A percentile compares a stretch with the other conserved stretches of the same genome.
phyloP scores from a whole-genome alignment of 2,888 invertebrate genomes.

The Drosophila nr. fundita region DNA sequence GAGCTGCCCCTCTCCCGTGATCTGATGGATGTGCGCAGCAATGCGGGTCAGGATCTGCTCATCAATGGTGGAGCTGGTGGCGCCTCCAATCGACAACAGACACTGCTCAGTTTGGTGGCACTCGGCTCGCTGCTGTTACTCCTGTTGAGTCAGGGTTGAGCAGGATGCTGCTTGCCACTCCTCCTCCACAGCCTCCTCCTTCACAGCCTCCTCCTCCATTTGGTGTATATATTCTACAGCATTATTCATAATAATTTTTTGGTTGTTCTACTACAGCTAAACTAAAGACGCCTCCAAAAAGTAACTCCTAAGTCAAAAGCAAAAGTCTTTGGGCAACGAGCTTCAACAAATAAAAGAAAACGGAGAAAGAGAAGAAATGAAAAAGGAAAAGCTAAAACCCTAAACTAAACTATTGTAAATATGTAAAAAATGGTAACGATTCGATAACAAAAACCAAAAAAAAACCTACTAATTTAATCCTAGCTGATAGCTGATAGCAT shows the following conservation, averaged over 20 bases:
- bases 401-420: conserved; percentile 66
- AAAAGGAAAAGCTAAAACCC: conserved; percentile 27
- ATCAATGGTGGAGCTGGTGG: conserved; percentile 31
- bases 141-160: conserved; percentile 37
- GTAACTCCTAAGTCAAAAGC: conserved; percentile 28
- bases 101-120: conserved; percentile 5
- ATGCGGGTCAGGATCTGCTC: conserved; percentile 71
- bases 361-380: conserved; percentile 15
- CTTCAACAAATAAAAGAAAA: conserved; percentile 51
- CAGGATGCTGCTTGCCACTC: not conserved
- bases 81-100: conserved; percentile 17
- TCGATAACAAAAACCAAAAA: conserved; percentile 37
- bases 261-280: conserved; percentile 39
- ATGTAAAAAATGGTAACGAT: conserved; percentile 65
- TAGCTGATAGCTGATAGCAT: conserved; percentile 57
- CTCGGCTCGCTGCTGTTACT: conserved; percentile 23
- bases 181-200: not conserved
- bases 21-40: conserved; percentile 84
- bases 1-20: conserved; percentile 87
- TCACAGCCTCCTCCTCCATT: not conserved
- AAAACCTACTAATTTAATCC: conserved; percentile 62
- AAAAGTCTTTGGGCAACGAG: conserved; percentile 60
- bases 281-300: conserved; percentile 12
- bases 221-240: conserved; percentile 66
- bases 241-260: conserved; percentile 29